Base-by-base conservation (phyloP, 1,140 invertebrate genomes). In the Drosophila cardini region DNA sequence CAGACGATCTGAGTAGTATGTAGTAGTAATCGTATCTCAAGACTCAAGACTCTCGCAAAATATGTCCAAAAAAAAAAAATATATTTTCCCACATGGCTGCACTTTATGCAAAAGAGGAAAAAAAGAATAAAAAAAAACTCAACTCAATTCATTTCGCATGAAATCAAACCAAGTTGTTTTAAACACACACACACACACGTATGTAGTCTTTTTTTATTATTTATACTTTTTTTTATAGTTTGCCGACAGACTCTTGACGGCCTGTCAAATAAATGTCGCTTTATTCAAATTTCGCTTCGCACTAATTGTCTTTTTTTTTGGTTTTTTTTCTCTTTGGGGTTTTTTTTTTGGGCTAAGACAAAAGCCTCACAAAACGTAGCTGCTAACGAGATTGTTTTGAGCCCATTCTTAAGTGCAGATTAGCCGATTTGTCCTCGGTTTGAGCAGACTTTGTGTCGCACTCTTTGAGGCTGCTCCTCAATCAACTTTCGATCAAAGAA, bases 211-310 rank as follows among this genome's bases (percentile, higher is more conserved):
- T 26, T n/a, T 18, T 18, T 21, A 26, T 32, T 8, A 45, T 55
- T 57, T 52, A 62, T 67, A 58, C 43, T 70, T 75, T 78, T 65
- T 77, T 85, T 85, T 76, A 86, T 87, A 86, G 83, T 86, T 86
- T 87, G 83, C 83, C 83, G 83, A 87, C 77, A 86, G 80, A 73
- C 87, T 79, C 87, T 86, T 83, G 82, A 87, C 87, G 87, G 79
- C 52, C 80, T 90, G 86, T 90, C 87, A 90, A 90, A 90, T 90
- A 90, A 90, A 90, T 90, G 86, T 90, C 86, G 87, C 86, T 90
- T 87, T 90, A 90, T 90, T 90, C 86, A 90, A 90, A 90, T 90
- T 90, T 87, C 87, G 65, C 77, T 87, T 79, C 84, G 78, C 83
- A 87, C 83, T 87, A 87, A 87, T 87, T 87, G 83, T 87, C 83